Base-by-base conservation (phyloP, 1,140 invertebrate genomes). In the Drosophila paulistorum region DNA sequence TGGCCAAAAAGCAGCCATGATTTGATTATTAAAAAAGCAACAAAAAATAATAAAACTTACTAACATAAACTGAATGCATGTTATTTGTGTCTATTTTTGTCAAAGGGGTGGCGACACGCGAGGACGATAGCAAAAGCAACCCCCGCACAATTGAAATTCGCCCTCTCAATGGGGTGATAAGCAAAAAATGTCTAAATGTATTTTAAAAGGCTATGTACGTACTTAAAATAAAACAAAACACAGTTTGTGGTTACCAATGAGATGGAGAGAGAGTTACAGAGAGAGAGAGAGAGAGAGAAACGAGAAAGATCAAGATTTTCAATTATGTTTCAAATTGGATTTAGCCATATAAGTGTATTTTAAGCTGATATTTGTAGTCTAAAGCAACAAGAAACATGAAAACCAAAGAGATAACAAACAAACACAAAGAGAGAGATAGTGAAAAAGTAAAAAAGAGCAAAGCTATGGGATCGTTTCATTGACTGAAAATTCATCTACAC, bases 81-180 rank as follows among this genome's bases (percentile, higher is more conserved):
- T 87, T 89, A 80, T 83, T 89, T 80, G 73, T 89, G 84, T 87
- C 83, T 87, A 87, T 89, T 80, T 86, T 87, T 69, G 10, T 39
- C 37, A 39, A 13, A 13, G 26, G 55, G 45, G 30, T 23, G 26
- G 5, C 26, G 26, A 30, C 33, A 45, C 7, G 39, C 20, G 41
- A 58, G 45, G 13, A 48, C 5, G 33, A 14, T 11, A n/a, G 37
- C 37, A 37, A 11, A 61, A 35, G 41, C 35, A 30, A 0, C 30
- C 71, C 33, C 33, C 37, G 42, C 14, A 26, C 30, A 55, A 70
- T 23, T 14, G 62, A 37, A 65, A 71, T 59, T 30, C 9, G 2
- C 45, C n/a, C 45, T 3, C 45, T 30, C 30, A 30, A 30, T 30
- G 14, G 10, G 45, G 17, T 51, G 45, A 51, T 11, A 51, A 51